phyloP scores from a whole-genome alignment of 2,113 vertebrate species.

The Dicaeum eximium region DNA sequence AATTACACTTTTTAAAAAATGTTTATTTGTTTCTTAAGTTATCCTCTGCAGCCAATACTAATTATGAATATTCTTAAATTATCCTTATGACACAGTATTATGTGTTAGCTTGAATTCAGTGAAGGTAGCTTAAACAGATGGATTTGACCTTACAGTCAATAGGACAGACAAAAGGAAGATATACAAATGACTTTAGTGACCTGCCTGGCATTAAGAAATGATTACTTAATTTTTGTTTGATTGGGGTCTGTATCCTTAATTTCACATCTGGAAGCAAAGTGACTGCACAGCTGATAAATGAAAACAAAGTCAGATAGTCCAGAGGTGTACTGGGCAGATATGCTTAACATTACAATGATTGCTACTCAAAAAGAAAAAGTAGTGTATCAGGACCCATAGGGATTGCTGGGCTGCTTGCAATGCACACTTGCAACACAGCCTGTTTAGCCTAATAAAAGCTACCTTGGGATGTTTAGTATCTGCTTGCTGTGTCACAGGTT shows the following conservation, averaged over 20 bases:
- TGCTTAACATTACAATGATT: neutral
- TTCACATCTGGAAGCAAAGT: neutral
- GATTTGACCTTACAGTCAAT: neutral
- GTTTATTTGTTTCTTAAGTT: neutral
- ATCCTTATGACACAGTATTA: neutral
- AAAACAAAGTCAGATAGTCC: rapidly evolving
- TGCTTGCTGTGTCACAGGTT: neutral
- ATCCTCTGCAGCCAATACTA: neutral
- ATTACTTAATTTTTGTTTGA: neutral
- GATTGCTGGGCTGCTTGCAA: neutral
- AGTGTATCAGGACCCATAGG: rapidly evolving
- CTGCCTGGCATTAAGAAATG: neutral
- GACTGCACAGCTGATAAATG: neutral
- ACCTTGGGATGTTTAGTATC: neutral
- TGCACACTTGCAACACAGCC: neutral
- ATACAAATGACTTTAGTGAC: neutral
- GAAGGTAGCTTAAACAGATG: neutral
- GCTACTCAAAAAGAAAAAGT: neutral
- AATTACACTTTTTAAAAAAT: neutral
- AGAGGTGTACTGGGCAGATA: neutral
- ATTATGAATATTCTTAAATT: neutral
- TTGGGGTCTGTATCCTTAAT: neutral
- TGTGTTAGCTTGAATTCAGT: neutral
- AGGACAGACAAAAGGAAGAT: neutral
- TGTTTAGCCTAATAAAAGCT: neutral